Evolutionary conservation across 2,797 vertebrate genomes (phyloP), one percentile per base, ranked within the genome.

Genomic region (Phaenicophaeus curvirostris): DNA sequence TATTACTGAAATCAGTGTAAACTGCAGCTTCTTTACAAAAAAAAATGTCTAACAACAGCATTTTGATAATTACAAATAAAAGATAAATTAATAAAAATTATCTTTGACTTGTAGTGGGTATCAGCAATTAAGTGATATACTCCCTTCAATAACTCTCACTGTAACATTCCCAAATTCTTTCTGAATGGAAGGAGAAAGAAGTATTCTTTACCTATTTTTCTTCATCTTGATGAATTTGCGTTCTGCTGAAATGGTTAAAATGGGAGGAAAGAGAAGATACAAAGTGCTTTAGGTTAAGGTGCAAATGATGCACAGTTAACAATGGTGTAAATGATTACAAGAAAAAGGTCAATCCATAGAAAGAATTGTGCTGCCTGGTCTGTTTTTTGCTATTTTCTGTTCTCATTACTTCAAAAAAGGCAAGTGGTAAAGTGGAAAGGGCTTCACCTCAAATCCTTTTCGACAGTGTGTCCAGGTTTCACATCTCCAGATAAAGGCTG

Each of bases 251-350:
- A 44, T 48, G 27, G 39, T 85, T 87, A 58, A 62, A 85, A 12
- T 41, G 2, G 7, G 9, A 39, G 39, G 5, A 78, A 58, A 61
- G 46, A 78, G 63, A 86, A 68, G 44, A 74, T 31, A 37, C 57
- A 80, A 82, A 85, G 81, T 80, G 11, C 63, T 82, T 67, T 17
- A 62, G 94, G 89, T 71, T 68, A 90, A 93, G 68, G 85, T 90
- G 25, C 77, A 91, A 78, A 86, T 67, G 31, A 39, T 2, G 2
- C 24, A 48, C 21, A 48, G 27, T 76, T 85, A 61, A 55, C 44
- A 19, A 1, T 1, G 0, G 15, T 65, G 94, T 97, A 59, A 97
- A 96, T 97, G 71, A 97, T 97, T 97, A 95, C 82, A 85, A 53
- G 78, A 41, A 44, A 68, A 77, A 65, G 13, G 15, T 90, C 39